Evolutionary conservation across 2,888 invertebrate genomes (phyloP), one percentile per base, ranked within the genome.

Genomic region (Drosophila setosimentum): DNA sequence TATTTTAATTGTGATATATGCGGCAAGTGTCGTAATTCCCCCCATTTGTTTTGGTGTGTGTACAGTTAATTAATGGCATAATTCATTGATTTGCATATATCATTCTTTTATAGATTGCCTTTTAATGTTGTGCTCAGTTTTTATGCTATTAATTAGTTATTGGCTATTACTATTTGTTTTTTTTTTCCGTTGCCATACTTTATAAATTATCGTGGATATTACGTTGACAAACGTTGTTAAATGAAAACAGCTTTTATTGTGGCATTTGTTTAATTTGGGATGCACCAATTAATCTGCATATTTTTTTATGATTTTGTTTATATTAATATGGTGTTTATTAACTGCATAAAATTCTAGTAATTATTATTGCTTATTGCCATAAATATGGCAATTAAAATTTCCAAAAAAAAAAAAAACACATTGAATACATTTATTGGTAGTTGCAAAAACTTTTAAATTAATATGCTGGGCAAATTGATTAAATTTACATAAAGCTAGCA

Each of bases 31-130:
- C 54, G n/a, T 40, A 62, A 68, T 21, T 53, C 29, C 27, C 24
- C 42, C 45, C 21, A 24, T 45, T 24, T 24, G 24, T 40, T 53
- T 21, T 69, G 33, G 13, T 11, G 48, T 40, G 53, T 57, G 35
- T 37, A 13, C 35, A 76, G 57, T 63, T 76, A 72, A 80, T 78
- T 78, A 76, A 72, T 72, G 68, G 51, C 58, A 65, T 68, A 60
- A 63, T 71, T 53, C 53, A 80, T 72, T 80, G 78, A 78, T 76
- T 72, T 76, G 55, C 68, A 57, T 68, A 72, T 68, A 67, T 59
- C 64, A 58, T 60, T 69, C 60, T 48, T 40, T 57, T 58, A 65
- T 53, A 62, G 65, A 79, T 75, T 64, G 32, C 27, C 45, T 54
- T 64, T 76, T 80, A 66, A 76, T 67, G 42, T 49, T 55, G 49